A percentile compares a stretch with the other conserved stretches of the same genome.
These are phyloP conservation scores for Cancer borealis DNA, from an alignment of 2,888 invertebrate species.

Conservation along the genomic window DNA sequence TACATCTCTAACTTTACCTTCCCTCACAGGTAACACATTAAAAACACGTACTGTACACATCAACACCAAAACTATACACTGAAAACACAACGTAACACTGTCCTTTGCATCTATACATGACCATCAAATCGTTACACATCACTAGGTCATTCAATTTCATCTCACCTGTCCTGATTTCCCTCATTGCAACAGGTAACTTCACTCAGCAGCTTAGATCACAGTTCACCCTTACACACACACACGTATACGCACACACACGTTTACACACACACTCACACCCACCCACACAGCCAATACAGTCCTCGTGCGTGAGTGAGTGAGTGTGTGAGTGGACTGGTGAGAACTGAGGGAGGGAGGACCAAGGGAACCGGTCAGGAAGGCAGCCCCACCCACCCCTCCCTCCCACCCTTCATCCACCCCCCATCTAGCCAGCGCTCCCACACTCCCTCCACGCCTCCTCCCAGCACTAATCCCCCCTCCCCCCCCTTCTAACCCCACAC, in stretches of 20 bases:
- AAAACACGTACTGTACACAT: no score
- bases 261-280: not conserved
- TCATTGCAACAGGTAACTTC: not conserved
- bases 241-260: not conserved
- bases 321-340: not conserved
- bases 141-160: not conserved
- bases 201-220: not conserved
- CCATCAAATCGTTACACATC: not conserved
- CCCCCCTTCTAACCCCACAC: not conserved
- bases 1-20: not conserved
- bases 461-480: slow-evolving; percentile 3
- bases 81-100: not conserved
- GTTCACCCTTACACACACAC: not conserved
- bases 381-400: not conserved
- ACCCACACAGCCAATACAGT: not conserved
- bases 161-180: not conserved
- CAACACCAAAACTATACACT: not conserved
- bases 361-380: not conserved
- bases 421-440: not conserved
- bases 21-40: no score
- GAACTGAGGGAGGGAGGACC: slow-evolving; percentile 18
- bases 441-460: not conserved
- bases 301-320: not conserved
- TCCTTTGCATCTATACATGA: not conserved
- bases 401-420: not conserved